Conservation (phyloP, 2,797 vertebrate species). For the Anguilla pacifica region DNA sequence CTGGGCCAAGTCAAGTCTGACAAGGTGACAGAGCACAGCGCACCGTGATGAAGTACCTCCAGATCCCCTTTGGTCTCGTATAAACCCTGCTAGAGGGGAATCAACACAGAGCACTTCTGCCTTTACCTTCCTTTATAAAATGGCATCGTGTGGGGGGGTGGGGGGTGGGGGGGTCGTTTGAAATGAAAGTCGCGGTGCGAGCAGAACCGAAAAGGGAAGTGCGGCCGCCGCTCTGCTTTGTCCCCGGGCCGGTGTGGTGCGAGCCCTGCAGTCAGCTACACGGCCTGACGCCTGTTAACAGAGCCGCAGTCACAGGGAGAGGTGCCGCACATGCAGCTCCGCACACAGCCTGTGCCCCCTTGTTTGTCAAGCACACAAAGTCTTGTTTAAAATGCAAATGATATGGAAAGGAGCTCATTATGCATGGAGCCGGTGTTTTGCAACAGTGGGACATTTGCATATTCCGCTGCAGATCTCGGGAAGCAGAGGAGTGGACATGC, state of each 20-base stretch:
- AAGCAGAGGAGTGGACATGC: not conserved
- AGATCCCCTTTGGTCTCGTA: not conserved
- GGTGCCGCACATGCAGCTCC: not conserved
- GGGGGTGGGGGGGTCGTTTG: not conserved
- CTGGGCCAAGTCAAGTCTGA: not conserved
- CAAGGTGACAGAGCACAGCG: not conserved
- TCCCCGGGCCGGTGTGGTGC: not conserved
- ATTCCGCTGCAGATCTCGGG: conserved; percentile 3
- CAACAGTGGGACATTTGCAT: conserved; percentile 34
- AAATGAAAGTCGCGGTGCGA: not conserved
- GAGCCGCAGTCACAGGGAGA: conserved; percentile 10
- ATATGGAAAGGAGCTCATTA: conserved; percentile 36
- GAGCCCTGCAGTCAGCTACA: not conserved
- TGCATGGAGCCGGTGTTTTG: conserved; percentile 28
- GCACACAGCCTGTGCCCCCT: conserved; percentile 17
- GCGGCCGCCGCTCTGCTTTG: not conserved
- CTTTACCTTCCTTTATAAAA: not conserved
- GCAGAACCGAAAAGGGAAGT: not conserved
- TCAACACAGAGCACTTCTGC: not conserved
- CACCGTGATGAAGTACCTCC: not conserved
- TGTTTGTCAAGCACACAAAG: conserved; percentile 35
- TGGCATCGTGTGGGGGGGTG: not conserved
- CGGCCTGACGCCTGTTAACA: not conserved
- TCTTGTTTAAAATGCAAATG: conserved; percentile 37
- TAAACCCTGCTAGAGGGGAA: not conserved